Percentiles rank a stretch among this genome's conserved stretches.
Evolutionary conservation across 2,113 vertebrate genomes (phyloP).

Genomic region (Gila orcuttii): DNA sequence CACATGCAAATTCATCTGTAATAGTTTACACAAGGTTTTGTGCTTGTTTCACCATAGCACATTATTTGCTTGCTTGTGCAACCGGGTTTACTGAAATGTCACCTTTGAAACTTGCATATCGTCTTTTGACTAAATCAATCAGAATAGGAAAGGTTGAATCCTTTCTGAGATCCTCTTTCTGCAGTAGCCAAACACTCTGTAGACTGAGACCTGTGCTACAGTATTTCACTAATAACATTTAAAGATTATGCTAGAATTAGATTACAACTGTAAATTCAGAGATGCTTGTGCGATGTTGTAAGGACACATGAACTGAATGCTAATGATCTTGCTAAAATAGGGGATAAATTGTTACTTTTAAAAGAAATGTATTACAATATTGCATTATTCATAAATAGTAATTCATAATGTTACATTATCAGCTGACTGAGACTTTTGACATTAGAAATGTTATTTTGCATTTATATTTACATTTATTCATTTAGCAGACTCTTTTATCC

Average conservation of each 20-base stretch:
- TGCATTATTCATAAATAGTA: background rate
- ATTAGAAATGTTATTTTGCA: background rate
- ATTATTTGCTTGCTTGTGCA: constrained; percentile 49
- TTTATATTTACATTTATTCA: too few species aligned
- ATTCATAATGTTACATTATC: background rate
- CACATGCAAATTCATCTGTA: background rate
- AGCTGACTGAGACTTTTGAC: background rate
- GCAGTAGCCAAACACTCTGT: background rate
- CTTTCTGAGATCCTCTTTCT: constrained; percentile 27
- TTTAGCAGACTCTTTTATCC: too few species aligned
- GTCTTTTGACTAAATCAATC: constrained; percentile 10
- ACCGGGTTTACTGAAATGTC: constrained; percentile 28
- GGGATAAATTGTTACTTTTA: background rate
- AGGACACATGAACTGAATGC: background rate
- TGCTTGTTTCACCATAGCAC: constrained; percentile 29
- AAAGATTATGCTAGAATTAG: background rate
- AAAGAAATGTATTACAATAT: background rate
- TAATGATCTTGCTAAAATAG: background rate
- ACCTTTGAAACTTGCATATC: constrained; percentile 47
- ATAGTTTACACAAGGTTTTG: constrained; percentile 4
- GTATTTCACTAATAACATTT: background rate
- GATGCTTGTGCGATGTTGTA: background rate
- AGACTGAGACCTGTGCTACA: background rate
- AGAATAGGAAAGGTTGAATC: constrained; percentile 23
- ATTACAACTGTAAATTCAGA: background rate